Evolutionary conservation across 2,888 invertebrate species (phyloP), one percentile per base, ranked within the genome.

Genomic region (Liopterus haemorrhoidalis): DNA sequence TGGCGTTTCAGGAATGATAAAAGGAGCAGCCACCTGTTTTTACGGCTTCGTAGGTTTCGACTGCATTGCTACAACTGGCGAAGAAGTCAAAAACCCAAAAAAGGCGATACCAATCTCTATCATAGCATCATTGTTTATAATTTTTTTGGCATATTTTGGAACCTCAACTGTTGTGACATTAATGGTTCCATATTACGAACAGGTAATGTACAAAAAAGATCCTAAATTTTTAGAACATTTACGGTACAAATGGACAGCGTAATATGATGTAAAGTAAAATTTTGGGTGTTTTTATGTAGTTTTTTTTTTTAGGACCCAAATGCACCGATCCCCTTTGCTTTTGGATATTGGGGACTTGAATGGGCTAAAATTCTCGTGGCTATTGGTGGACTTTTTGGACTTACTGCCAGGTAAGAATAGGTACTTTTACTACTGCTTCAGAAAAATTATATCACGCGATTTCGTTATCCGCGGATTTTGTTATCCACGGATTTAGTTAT

Each of bases 41-140:
- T 94, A 92, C 63, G 91, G 89, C 4, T 94, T 92, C 61, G 88
- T 94, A 47, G 93, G 93, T 0, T 94, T 94, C 68, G 94, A 94
- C 70, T 86, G 86, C 62, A 89, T 88, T 46, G 87, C 87, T 12
- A 86, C 87, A 0, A 83, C 86, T 9, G 86, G 92, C 4, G 94
- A 94, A 65, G 94, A 95, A 68, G 92, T 88, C 0, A 80, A 79
- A 47, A 82, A 88, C 57, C 93, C 94, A 0, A 84, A 87, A 67
- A 81, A 78, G 68, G 79, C 84, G 3, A 91, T 95, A 49, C 94
- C 94, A 0, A 76, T 92, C 54, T 82, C 91, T 2, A 91, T 95
- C 50, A 80, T 91, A 11, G 71, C 79, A 0, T 91, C 93, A 0
- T 70, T 95, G 46, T 70, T 82, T 1, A 78, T 89, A 35, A 85